phyloP scores from a whole-genome alignment of 1,140 invertebrate genomes.

The Paramacrobiotus metropolitanus region DNA sequence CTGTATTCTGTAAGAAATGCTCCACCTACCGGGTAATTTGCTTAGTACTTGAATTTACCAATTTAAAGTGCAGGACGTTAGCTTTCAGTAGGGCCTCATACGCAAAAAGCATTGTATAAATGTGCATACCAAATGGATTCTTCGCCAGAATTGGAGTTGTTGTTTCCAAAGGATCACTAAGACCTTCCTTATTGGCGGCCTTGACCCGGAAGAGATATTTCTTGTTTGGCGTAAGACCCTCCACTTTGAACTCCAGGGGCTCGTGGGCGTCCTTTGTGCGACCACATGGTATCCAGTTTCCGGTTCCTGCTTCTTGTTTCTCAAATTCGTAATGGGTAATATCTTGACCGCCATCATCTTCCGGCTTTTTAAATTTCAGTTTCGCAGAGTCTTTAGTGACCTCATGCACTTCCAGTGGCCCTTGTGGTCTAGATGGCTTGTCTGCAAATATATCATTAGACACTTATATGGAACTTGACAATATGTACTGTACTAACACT shows the following conservation, averaged over 20 bases:
- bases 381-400: conserved; percentile 19
- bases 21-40: no score
- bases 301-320: conserved; percentile 45
- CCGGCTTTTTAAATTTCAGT: conserved; percentile 24
- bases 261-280: conserved; percentile 25
- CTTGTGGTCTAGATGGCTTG: conserved; percentile 55
- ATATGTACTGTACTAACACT: no score
- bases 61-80: no score
- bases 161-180: conserved; percentile 80
- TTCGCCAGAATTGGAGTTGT: conserved; percentile 64
- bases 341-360: conserved; percentile 14
- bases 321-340: conserved; percentile 8
- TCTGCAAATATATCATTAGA: conserved; percentile 27
- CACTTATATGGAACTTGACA: no score
- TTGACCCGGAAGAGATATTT: conserved; percentile 95
- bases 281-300: conserved; percentile 67
- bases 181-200: conserved; percentile 92
- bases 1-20: no score
- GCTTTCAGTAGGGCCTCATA: no score
- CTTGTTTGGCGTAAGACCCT: conserved; percentile 81
- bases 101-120: no score
- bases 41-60: no score
- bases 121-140: conserved; percentile 73
- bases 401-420: conserved; percentile 45
- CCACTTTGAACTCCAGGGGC: conserved; percentile 56